Base-by-base conservation (phyloP, 2,888 invertebrate species). In the Cephus spinipes region DNA sequence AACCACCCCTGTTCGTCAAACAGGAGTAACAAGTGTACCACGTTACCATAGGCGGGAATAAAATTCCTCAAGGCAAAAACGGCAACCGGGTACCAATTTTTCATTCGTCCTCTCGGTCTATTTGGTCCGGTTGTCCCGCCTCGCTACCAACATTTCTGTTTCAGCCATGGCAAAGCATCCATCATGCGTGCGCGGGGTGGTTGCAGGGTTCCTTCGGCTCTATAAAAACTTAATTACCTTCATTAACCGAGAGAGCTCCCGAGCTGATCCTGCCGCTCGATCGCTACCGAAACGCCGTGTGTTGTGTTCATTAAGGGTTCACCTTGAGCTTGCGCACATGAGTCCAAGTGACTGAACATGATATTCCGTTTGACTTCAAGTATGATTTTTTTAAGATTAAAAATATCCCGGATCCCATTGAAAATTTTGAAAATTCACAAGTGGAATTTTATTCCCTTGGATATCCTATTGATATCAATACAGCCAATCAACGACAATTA, bases 191-290 rank as follows among this genome's bases (percentile, higher is more conserved):
- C 68, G 73, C 32, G 55, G 11, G 34, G 40, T 68, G 30, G 75
- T 74, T 73, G 68, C 23, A 32, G 73, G 75, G 34, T 75, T 75
- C 73, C 75, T 75, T 35, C 35, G 76, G 15, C 40, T 74, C 75
- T 73, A 68, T 75, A 91, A 91, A 91, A 91, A 91, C 91, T 90
- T 90, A 91, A 91, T 91, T 91, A 91, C 90, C 87, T 90, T 91
- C 89, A 90, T 91, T 91, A 91, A 89, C 85, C 85, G 87, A 85
- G 79, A 77, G 85, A 55, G 86, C 86, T 83, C 82, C 83, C 83
- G 80, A 76, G 82, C 80, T 81, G 85, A 86, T 86, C 86, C 79
- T 82, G 79, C 85, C 71, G 35, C 30, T 32, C n/a, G 74, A 32
- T 74, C 74, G 74, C 74, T 74, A 74, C 74, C 35, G 74, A 74